A percentile compares a stretch with the other conserved stretches of the same genome.
Conservation (phyloP, 2,113 vertebrate genomes). For the Hippolais icterina region DNA sequence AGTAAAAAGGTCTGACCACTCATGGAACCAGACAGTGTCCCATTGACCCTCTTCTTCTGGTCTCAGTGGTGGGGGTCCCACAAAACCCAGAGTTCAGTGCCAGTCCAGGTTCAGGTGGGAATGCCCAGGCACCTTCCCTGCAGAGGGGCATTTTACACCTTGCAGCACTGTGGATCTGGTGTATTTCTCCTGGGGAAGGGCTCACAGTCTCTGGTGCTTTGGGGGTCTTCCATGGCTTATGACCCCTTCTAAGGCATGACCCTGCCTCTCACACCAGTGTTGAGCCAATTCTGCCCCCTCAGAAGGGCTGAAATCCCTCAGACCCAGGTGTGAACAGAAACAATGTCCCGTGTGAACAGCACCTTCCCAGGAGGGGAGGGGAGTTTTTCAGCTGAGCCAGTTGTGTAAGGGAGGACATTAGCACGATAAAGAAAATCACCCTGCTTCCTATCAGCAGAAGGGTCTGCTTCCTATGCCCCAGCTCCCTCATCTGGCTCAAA, state of each 20-base stretch:
- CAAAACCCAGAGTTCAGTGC: rapidly evolving
- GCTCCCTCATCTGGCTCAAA: neutral
- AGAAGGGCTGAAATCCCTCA: neutral
- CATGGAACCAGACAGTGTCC: neutral
- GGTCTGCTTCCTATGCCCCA: no score
- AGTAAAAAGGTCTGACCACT: no score
- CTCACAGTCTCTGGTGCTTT: neutral
- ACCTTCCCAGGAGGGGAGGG: neutral
- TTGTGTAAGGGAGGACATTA: neutral
- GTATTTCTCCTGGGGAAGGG: neutral
- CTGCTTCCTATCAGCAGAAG: neutral
- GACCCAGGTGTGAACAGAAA: neutral
- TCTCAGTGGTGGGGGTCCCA: neutral
- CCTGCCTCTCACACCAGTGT: rapidly evolving
- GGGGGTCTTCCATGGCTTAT: neutral
- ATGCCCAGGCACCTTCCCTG: rapidly evolving
- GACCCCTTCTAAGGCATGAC: neutral
- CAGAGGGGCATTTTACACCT: no score
- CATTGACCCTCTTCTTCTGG: neutral
- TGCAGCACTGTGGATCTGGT: neutral
- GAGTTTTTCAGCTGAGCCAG: neutral
- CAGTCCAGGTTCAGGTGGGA: neutral
- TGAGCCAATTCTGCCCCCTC: neutral
- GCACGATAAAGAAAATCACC: neutral
- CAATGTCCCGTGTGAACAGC: neutral